Conservation (phyloP, 2,113 vertebrate species). For the Chiloscyllium plagiosum region DNA sequence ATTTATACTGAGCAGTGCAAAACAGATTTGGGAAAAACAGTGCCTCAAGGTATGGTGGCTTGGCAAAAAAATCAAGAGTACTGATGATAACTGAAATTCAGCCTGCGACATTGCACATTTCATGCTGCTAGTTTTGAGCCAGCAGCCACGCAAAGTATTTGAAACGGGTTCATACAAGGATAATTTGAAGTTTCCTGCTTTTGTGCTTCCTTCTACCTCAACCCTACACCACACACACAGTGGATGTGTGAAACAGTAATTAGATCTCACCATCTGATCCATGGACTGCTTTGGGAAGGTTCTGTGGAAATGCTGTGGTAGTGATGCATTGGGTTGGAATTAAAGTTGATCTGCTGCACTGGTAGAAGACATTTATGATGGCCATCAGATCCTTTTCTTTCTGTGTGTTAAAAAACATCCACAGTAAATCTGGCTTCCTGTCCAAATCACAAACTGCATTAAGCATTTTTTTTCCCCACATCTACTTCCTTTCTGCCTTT, state of each 20-base stretch:
- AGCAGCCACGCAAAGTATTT: not conserved
- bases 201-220: not conserved
- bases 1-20: not conserved
- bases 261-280: slow-evolving; percentile 23
- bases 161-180: not conserved
- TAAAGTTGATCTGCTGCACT: not conserved
- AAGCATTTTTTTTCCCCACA: slow-evolving; percentile 60
- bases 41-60: slow-evolving; percentile 18
- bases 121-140: not conserved
- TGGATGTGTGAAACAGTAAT: slow-evolving; percentile 17
- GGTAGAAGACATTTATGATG: not conserved
- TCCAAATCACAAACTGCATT: slow-evolving; percentile 67
- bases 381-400: not conserved
- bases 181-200: slow-evolving; percentile 22
- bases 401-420: not conserved
- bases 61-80: not conserved
- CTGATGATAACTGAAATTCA: slow-evolving; percentile 6
- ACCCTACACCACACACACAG: slow-evolving; percentile 1
- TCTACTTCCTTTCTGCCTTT: slow-evolving; percentile 71
- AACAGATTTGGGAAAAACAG: slow-evolving; percentile 10
- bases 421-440: slow-evolving; percentile 52
- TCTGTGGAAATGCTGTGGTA: not conserved
- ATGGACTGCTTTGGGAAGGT: slow-evolving; percentile 18
- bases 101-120: not conserved
- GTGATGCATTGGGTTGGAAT: not conserved